Evolutionary conservation across 1,140 invertebrate species (phyloP), one percentile per base, ranked within the genome.

Genomic region (Lepidostoma basale): DNA sequence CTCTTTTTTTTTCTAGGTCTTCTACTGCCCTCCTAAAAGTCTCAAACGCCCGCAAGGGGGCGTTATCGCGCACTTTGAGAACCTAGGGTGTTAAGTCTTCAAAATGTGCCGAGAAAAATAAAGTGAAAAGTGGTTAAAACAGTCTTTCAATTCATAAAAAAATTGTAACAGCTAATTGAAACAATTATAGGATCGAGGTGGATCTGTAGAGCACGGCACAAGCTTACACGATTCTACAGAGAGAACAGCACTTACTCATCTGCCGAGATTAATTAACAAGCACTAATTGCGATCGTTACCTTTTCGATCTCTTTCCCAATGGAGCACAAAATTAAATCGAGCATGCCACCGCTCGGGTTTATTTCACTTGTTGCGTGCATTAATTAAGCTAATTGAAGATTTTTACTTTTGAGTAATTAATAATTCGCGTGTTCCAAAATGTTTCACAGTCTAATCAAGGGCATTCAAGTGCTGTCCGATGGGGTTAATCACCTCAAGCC

Each of bases 391-490:
- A 72, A 72, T 72, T 72, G 66, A 64, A 56, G 66, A 72, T 72
- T 72, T 72, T 72, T 72, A 72, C 70, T 68, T 65, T 64, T 64
- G 42, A 68, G 68, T 72, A 72, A 72, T 72, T 68, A 64, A 72
- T 72, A 40, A 65, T 65, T 68, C 22, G 70, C 70, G 70, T 72
- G 70, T 56, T 30, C 12, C 49, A 16, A 68, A 72, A 67, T 71
- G 69, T 67, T 58, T 67, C 58, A 52, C 25, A 22, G 49, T 26
- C 30, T 66, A 56, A 66, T 66, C 45, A 49, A 66, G 52, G 63
- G n/a, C 40, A n/a, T n/a, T n/a, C n/a, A n/a, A n/a, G n/a, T n/a
- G 18, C 3, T 33, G 47, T 22, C n/a, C 3, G 42, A 63, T 25
- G 14, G 22, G 22, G 10, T 65, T 65, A 65, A 56, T 65, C 59